A percentile compares a stretch with the other conserved stretches of the same genome.
These are phyloP conservation scores for Drosophila eugracilis DNA, from an alignment of 1,140 invertebrate species.

Conservation along the genomic window DNA sequence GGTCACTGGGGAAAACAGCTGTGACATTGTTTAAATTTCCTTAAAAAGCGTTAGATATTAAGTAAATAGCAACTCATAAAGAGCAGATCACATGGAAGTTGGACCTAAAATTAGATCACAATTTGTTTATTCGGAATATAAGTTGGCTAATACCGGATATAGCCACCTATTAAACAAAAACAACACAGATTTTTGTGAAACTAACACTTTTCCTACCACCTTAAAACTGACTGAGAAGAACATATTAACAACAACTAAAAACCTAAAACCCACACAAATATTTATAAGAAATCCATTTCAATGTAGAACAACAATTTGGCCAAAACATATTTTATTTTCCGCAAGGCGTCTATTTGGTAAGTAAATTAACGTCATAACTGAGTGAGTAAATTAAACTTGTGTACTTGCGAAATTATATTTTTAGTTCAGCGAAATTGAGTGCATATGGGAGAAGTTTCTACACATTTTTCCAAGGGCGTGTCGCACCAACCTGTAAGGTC, in stretches of 20 bases:
- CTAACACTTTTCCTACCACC: too few relatives aligned
- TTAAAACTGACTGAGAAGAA: too few relatives aligned
- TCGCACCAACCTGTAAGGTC: background rate
- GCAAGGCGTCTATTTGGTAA: background rate
- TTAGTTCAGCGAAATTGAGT: background rate
- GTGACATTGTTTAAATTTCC: constrained; percentile 19
- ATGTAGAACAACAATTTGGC: background rate
- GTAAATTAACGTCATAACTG: constrained; percentile 18
- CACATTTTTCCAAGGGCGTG: constrained; percentile 9
- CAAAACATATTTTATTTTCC: background rate
- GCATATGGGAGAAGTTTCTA: background rate
- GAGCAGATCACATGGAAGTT: background rate
- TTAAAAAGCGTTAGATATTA: background rate
- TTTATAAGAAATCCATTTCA: background rate
- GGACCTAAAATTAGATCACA: constrained; percentile 21
- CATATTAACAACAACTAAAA: too few relatives aligned
- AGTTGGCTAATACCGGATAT: too few relatives aligned
- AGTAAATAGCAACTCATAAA: constrained; percentile 17
- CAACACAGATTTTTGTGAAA: too few relatives aligned
- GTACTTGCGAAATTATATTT: constrained; percentile 1
- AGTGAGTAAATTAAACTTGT: background rate
- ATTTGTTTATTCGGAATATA: too few relatives aligned
- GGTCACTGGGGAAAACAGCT: constrained; percentile 32
- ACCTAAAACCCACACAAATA: background rate
- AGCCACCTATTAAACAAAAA: too few relatives aligned